phyloP scores from a whole-genome alignment of 2,797 vertebrate genomes.

The Botia almorhae region DNA sequence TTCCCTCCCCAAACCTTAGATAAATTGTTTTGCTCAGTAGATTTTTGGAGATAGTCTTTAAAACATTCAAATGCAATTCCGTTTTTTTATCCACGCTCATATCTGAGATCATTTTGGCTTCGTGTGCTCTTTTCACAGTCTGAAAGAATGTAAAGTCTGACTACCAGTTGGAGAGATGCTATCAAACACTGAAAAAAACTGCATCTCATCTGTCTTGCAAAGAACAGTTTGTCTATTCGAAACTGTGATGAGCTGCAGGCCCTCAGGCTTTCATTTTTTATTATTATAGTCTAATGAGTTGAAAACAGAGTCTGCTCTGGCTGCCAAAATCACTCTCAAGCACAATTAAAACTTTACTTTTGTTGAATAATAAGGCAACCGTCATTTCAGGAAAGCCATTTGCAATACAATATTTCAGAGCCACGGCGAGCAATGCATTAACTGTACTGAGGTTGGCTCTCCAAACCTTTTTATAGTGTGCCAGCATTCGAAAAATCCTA shows the following conservation, averaged over 20 bases:
- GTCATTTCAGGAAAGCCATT: background rate
- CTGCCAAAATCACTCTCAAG: slow-evolving; percentile 33
- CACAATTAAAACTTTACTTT: slow-evolving; percentile 32
- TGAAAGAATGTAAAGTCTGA: slow-evolving; percentile 54
- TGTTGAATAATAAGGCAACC: slow-evolving; percentile 34
- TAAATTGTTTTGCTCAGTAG: background rate
- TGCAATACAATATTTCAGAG: slow-evolving; percentile 18
- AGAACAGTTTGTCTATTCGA: slow-evolving; percentile 58
- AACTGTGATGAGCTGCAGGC: slow-evolving; percentile 49
- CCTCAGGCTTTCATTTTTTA: slow-evolving; percentile 55
- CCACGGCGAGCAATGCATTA: background rate
- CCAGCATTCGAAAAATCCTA: slow-evolving; percentile 43
- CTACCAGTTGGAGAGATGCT: slow-evolving; percentile 62
- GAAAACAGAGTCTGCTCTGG: slow-evolving; percentile 41
- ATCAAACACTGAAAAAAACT: slow-evolving; percentile 65
- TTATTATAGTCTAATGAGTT: slow-evolving; percentile 49
- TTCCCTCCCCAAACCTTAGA: background rate
- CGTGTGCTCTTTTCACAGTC: slow-evolving; percentile 3
- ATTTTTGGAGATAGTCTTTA: background rate
- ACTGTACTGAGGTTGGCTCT: slow-evolving; percentile 12
- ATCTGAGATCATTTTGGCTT: slow-evolving; percentile 31
- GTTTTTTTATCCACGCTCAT: slow-evolving; percentile 2
- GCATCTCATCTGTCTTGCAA: slow-evolving; percentile 63
- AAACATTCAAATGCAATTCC: slow-evolving; percentile 26
- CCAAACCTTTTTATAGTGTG: slow-evolving; percentile 6